These are phyloP conservation scores for Myioborus melanocephalus DNA, from an alignment of 2,797 vertebrate species.

Conservation along the genomic window DNA sequence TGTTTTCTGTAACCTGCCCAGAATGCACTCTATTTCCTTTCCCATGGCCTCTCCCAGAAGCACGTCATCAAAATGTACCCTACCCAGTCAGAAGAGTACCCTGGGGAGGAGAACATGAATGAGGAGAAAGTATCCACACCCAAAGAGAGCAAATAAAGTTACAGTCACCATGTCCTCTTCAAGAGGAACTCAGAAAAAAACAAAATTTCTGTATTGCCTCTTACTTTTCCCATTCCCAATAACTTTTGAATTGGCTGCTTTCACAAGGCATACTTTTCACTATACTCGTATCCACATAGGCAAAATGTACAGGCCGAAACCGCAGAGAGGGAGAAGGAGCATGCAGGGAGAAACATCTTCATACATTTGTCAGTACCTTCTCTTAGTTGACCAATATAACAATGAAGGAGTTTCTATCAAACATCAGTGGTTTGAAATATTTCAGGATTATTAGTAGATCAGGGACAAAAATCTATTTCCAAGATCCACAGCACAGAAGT, in stretches of 20 bases:
- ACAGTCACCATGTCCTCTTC: accelerated
- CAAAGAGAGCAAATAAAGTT: not conserved
- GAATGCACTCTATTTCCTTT: not conserved
- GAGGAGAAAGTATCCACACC: not conserved
- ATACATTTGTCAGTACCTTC: not conserved
- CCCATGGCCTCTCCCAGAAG: not conserved
- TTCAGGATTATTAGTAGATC: not conserved
- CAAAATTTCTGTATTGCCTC: not conserved
- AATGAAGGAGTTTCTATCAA: not conserved
- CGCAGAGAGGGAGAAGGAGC: not conserved
- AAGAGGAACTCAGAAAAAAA: not conserved
- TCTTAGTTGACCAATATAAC: not conserved
- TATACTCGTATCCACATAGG: not conserved
- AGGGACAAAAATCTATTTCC: not conserved
- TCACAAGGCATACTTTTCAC: not conserved
- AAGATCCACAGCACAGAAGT: not conserved
- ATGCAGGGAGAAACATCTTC: not conserved
- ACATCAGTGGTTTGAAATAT: not conserved
- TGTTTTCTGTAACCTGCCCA: not conserved
- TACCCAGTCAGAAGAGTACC: not conserved
- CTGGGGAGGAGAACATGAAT: not conserved
- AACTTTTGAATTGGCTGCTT: not conserved
- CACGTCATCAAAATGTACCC: not conserved
- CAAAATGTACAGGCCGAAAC: not conserved
- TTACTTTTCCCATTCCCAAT: not conserved